These are phyloP conservation scores for Pteruthius melanotis DNA, from an alignment of 2,113 vertebrate species.

Conservation along the genomic window DNA sequence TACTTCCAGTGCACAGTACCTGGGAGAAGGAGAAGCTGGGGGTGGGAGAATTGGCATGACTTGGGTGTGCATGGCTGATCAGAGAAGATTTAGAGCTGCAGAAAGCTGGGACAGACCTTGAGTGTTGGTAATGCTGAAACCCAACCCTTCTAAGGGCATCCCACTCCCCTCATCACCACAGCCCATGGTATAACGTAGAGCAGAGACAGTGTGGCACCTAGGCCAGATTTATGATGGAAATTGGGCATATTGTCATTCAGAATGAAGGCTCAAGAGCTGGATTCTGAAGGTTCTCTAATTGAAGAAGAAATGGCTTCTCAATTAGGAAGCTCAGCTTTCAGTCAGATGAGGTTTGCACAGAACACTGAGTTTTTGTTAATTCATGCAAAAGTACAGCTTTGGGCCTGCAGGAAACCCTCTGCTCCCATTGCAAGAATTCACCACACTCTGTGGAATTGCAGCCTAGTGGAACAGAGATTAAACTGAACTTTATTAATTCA, in stretches of 20 bases:
- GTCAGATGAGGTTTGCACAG: constrained; percentile 36
- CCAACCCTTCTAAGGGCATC: background rate
- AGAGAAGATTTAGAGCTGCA: background rate
- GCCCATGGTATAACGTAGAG: background rate
- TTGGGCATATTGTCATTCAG: background rate
- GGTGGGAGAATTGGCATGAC: background rate
- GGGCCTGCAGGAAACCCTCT: background rate
- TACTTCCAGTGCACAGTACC: background rate
- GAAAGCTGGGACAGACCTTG: background rate
- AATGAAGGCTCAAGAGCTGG: background rate
- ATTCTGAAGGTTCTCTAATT: background rate
- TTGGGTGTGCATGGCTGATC: background rate
- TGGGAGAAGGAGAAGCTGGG: background rate
- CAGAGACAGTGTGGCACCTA: background rate
- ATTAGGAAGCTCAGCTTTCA: constrained; percentile 26
- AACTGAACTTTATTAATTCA: constrained; percentile 18
- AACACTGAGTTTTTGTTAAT: constrained; percentile 49
- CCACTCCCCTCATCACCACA: background rate
- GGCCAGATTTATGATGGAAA: background rate
- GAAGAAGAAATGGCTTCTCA: background rate
- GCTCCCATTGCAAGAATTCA: background rate
- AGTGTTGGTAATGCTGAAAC: background rate
- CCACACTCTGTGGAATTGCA: background rate
- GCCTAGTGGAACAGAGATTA: constrained; percentile 22
- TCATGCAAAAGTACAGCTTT: constrained; percentile 31